Evolutionary conservation across 2,888 invertebrate genomes (phyloP), one percentile per base, ranked within the genome.

Genomic region (Danaus chrysippus): DNA sequence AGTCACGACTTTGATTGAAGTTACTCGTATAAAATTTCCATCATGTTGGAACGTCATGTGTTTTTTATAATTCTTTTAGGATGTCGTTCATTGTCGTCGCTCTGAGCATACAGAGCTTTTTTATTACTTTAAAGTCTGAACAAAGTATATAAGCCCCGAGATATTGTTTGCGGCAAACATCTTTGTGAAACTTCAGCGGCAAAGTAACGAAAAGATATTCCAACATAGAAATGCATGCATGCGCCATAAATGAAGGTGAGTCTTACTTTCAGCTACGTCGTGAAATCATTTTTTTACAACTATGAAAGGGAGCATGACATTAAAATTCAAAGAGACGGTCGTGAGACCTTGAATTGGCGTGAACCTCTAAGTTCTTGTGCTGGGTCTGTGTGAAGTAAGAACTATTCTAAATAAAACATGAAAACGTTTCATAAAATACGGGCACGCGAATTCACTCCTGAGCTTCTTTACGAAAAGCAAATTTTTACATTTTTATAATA

Each of bases 281-380:
- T 74, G 76, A 80, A 84, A 85, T 84, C 79, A 84, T 86, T 85
- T n/a, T n/a, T 86, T 84, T 83, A 86, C 79, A 84, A 86, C 83
- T 85, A 83, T 84, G 84, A 84, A 85, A 86, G 85, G 83, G 79
- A 81, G 78, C 74, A 79, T 82, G 75, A 74, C 82, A 87, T 88
- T 87, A 85, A 88, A 84, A 89, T 89, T 87, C 84, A 84, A n/a
- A 78, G 79, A 81, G 82, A 81, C 82, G 82, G 81, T 77, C 81
- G 79, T 73, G 76, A 79, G 81, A 83, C 83, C 84, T 87, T 84
- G 84, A 83, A 74, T 76, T 75, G 78, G 73, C 76, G 73, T 78
- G 80, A 78, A 74, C 69, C 73, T 79, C 72, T 74, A 74, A 70
- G 71, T 69, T 70, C 66, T 71, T 70, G 70, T 62, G 54, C 64